Conservation (phyloP, 2,888 invertebrate species). For the Ptycholaimellus sp. region DNA sequence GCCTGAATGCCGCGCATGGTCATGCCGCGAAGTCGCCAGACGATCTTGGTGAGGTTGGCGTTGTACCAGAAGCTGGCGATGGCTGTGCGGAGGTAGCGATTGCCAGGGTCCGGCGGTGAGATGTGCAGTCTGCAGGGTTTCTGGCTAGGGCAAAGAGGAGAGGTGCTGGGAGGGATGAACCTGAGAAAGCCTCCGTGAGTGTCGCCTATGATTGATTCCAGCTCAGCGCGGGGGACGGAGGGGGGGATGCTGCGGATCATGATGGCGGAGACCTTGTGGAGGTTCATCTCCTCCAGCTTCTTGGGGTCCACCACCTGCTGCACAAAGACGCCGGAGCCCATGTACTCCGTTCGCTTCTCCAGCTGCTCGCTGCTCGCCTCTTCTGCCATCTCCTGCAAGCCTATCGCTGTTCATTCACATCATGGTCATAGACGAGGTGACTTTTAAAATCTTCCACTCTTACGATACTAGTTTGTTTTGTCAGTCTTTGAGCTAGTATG, state of each 20-base stretch:
- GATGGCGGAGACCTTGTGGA: constrained; percentile 4
- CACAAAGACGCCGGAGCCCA: constrained; percentile 2
- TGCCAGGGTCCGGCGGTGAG: constrained; percentile 3
- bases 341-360: neutral
- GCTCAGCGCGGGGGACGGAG: constrained; percentile 3
- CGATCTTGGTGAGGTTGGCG: constrained; percentile 7
- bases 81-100: constrained; percentile 2
- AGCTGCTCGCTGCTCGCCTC: neutral
- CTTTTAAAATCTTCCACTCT: no score
- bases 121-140: constrained; percentile 1
- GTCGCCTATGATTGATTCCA: constrained; percentile 4
- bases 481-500: no score
- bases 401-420: no score
- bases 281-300: constrained; percentile 4
- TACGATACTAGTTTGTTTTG: no score
- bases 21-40: constrained; percentile 4
- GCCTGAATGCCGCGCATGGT: neutral
- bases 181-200: constrained; percentile 8
- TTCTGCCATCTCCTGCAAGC: constrained; percentile 3
- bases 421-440: no score
- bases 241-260: constrained; percentile 6
- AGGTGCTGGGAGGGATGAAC: no score
- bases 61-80: constrained; percentile 7
- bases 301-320: constrained; percentile 2
- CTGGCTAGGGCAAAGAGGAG: neutral